Conservation (phyloP, 2,113 vertebrate species). For the zebrafish (Danio rerio) region GRCz12tu NC_133178.1:48823501-48824000, state of each 20-base stretch:
- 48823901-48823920: background rate
- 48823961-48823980: background rate
- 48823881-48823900: background rate
- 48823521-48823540: too few relatives aligned
- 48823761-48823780: conserved; percentile 35
- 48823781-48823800: conserved; percentile 10
- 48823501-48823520: too few relatives aligned
- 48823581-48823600: background rate
- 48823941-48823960: background rate
- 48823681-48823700: conserved; percentile 32
- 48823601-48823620: background rate
- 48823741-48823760: conserved; percentile 22
- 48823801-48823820: conserved; percentile 1
- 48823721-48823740: conserved; percentile 4
- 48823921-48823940: background rate
- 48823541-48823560: conserved; percentile 7
- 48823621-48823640: background rate
- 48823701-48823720: conserved; percentile 26
- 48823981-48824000: background rate
- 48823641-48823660: background rate
- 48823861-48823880: background rate
- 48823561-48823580: conserved; percentile 5
- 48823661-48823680: background rate
- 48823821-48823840: conserved; percentile 3
- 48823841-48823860: background rate